Evolutionary conservation across 2,113 vertebrate species (phyloP).

Genomic region (Xiphophorus maculatus): DNA sequence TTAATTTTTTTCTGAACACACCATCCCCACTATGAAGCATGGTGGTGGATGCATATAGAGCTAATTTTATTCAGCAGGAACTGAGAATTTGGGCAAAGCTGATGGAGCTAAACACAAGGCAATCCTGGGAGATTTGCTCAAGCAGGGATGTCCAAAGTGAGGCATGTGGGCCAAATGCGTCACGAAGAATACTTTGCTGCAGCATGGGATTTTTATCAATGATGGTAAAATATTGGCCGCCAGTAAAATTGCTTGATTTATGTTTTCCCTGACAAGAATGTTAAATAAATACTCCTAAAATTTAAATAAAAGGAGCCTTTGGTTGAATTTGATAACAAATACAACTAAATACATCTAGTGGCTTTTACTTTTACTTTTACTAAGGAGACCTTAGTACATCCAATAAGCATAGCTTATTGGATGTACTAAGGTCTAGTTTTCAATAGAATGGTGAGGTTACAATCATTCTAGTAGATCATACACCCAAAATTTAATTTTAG

Average conservation of each 20-base stretch:
- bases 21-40: background rate
- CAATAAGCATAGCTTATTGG: background rate
- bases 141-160: background rate
- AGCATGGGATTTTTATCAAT: background rate
- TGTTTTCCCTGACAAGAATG: background rate
- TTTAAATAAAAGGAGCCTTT: background rate
- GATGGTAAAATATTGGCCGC: background rate
- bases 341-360: background rate
- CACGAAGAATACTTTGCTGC: background rate
- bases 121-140: background rate
- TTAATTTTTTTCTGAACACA: background rate
- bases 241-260: background rate
- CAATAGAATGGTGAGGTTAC: background rate
- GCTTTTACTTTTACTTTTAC: background rate
- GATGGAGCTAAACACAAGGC: background rate
- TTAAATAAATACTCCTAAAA: too few species aligned
- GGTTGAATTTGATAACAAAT: background rate
- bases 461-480: too few species aligned
- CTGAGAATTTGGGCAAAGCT: background rate
- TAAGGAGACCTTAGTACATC: background rate
- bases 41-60: background rate
- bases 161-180: background rate
- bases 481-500: too few species aligned
- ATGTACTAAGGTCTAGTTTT: too few species aligned
- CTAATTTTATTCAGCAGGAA: background rate